Conservation (phyloP, 2,113 vertebrate genomes). For the Scalopus aquaticus region DNA sequence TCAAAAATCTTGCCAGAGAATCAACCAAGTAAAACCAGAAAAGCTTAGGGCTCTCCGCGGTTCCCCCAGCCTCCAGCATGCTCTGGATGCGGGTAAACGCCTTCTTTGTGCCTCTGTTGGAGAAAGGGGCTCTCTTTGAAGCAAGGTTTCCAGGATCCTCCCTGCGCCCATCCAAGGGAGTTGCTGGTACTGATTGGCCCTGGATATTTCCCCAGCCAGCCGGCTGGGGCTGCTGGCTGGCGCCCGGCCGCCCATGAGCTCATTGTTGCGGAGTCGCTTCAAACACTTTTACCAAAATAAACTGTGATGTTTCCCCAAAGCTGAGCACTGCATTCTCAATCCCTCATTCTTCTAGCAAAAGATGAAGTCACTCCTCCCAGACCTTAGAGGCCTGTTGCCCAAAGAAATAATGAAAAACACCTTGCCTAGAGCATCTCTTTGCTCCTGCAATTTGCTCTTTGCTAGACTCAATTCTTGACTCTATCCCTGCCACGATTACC, state of each 20-base stretch:
- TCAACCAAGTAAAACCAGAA: not conserved
- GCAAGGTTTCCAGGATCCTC: no score
- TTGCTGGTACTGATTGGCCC: not conserved
- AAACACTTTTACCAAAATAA: slow-evolving; percentile 61
- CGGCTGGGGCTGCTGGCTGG: not conserved
- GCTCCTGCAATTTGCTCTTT: not conserved
- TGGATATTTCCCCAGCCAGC: not conserved
- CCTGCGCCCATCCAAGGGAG: not conserved
- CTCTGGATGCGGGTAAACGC: not conserved
- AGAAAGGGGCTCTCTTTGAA: not conserved
- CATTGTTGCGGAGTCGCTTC: slow-evolving; percentile 47
- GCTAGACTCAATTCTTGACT: not conserved
- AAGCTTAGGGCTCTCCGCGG: not conserved
- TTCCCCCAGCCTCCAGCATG: not conserved
- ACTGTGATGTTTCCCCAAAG: slow-evolving; percentile 54
- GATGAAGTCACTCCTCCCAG: slow-evolving; percentile 49
- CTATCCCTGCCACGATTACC: not conserved
- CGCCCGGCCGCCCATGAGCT: slow-evolving; percentile 35
- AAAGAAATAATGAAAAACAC: slow-evolving; percentile 40
- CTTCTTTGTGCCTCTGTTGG: not conserved
- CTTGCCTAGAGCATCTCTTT: not conserved
- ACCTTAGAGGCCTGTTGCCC: not conserved
- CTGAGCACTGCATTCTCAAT: not conserved
- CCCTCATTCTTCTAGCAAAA: slow-evolving; percentile 38
- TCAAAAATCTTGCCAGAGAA: slow-evolving; percentile 51